phyloP scores from a whole-genome alignment of 2,888 invertebrate species.

The Drosophila kambysellisi region DNA sequence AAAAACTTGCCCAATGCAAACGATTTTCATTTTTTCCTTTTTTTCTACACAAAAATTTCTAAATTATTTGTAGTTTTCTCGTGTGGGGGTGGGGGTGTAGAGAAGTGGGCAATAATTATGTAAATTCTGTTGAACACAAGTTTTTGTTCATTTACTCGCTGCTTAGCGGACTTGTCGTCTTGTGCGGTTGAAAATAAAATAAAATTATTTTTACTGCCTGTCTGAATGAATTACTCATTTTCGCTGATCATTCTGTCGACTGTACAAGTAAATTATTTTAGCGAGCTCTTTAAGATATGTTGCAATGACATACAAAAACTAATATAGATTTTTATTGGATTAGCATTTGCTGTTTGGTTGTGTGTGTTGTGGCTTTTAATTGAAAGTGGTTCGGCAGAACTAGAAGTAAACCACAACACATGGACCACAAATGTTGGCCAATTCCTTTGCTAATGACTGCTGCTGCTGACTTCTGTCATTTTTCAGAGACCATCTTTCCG shows the following conservation, averaged over 20 bases:
- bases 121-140: conserved; percentile 65
- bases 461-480: conserved; percentile 14
- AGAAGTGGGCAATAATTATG: conserved; percentile 71
- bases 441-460: conserved; percentile 11
- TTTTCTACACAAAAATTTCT: conserved; percentile 47
- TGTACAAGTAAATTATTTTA: conserved; percentile 73
- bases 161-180: conserved; percentile 56
- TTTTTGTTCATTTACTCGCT: conserved; percentile 63
- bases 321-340: conserved; percentile 42
- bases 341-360: conserved; percentile 12
- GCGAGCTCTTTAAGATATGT: conserved; percentile 49
- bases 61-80: conserved; percentile 46
- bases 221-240: conserved; percentile 75
- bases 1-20: conserved; percentile 51
- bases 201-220: conserved; percentile 70
- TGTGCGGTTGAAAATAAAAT: conserved; percentile 52
- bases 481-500: conserved; percentile 91
- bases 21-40: conserved; percentile 8
- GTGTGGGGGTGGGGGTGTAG: conserved; percentile 12
- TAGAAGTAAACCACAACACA: conserved; percentile 37
- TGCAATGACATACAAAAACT: conserved; percentile 73
- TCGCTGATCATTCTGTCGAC: conserved; percentile 62
- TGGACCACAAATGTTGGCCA: conserved; percentile 13
- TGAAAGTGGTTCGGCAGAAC: conserved; percentile 42
- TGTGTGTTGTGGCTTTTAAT: conserved; percentile 36